Evolutionary conservation across 2,797 vertebrate species (phyloP).

Genomic region (Notamacropus eugenii): DNA sequence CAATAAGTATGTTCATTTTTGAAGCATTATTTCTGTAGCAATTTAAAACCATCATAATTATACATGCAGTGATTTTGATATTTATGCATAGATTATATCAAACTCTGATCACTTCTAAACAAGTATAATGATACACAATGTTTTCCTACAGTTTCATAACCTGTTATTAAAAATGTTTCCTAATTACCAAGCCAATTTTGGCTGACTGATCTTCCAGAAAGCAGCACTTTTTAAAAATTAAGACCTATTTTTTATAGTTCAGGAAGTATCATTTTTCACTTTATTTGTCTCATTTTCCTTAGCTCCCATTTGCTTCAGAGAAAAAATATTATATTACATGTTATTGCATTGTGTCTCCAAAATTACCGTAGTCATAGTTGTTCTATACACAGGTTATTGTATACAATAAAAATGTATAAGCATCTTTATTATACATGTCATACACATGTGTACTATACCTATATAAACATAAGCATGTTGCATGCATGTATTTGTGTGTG

Average conservation of each 20-base stretch:
- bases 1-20: too few species aligned
- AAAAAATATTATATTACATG: conserved; percentile 63
- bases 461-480: neutral
- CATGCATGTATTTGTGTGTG: neutral
- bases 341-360: conserved; percentile 73
- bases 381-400: conserved; percentile 33
- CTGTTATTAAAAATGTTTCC: too few species aligned
- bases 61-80: too few species aligned
- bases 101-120: too few species aligned
- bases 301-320: conserved; percentile 67
- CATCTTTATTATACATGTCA: too few species aligned
- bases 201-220: conserved; percentile 63
- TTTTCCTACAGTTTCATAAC: too few species aligned
- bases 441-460: neutral
- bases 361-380: conserved; percentile 62
- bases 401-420: too few species aligned
- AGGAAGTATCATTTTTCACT: conserved; percentile 65
- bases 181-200: too few species aligned
- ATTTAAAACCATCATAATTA: too few species aligned
- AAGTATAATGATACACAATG: too few species aligned
- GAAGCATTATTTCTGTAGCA: too few species aligned
- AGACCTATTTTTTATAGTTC: conserved; percentile 72
- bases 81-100: too few species aligned
- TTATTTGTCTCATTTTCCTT: conserved; percentile 76
- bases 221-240: conserved; percentile 62